Evolutionary conservation across 1,140 invertebrate genomes (phyloP).

Genomic region (Schlechtendalia chinensis): DNA sequence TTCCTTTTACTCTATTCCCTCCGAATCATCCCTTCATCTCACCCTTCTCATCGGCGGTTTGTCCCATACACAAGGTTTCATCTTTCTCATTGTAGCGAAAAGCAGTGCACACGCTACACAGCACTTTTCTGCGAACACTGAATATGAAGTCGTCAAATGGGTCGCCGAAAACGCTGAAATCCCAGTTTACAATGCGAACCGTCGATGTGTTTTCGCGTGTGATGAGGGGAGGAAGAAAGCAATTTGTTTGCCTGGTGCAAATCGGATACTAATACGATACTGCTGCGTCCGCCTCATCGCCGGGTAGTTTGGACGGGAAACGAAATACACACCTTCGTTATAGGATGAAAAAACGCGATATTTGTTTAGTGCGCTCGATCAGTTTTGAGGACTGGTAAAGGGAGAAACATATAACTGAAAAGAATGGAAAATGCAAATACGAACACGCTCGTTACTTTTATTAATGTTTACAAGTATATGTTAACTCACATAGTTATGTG

Average conservation of each 20-base stretch:
- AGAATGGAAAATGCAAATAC: slow-evolving; percentile 9
- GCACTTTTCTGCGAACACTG: slow-evolving; percentile 11
- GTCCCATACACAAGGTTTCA: background rate
- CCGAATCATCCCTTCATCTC: too few species aligned
- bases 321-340: slow-evolving; percentile 18
- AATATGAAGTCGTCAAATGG: slow-evolving; percentile 26
- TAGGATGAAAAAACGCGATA: background rate
- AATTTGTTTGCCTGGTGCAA: slow-evolving; percentile 5
- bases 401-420: background rate
- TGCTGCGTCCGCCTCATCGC: background rate
- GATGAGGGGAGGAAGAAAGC: background rate
- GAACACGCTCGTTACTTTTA: slow-evolving; percentile 14
- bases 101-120: background rate
- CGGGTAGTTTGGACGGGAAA: background rate
- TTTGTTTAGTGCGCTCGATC: background rate
- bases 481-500: slow-evolving; percentile 44
- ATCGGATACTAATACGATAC: slow-evolving; percentile 21
- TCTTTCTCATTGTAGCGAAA: slow-evolving; percentile 15
- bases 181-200: slow-evolving; percentile 16
- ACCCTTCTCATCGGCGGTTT: too few species aligned
- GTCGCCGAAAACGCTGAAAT: slow-evolving; percentile 19
- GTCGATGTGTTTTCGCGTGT: background rate
- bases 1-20: background rate
- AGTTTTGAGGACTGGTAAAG: background rate
- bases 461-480: slow-evolving; percentile 40